Evolutionary conservation across 2,888 invertebrate species (phyloP).

Genomic region (Calameuta idolon): DNA sequence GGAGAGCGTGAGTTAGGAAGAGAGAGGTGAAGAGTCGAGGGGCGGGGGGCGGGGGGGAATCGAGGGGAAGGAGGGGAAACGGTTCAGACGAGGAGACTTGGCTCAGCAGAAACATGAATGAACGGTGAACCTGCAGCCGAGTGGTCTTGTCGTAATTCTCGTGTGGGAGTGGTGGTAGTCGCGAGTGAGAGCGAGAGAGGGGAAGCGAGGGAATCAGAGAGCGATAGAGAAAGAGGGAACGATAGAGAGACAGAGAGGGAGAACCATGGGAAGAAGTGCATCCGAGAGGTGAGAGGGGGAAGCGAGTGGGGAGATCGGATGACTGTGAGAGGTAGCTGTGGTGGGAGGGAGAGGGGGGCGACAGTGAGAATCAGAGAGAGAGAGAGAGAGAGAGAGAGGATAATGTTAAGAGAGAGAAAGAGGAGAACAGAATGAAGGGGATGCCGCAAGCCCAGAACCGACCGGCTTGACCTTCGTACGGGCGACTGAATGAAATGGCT

Average conservation of each 20-base stretch:
- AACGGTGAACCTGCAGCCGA: conserved; percentile 50
- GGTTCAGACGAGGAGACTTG: conserved; percentile 23
- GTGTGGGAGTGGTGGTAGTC: conserved; percentile 21
- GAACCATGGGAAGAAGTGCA: conserved; percentile 22
- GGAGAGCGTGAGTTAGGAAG: not conserved
- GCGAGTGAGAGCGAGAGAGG: conserved; percentile 15
- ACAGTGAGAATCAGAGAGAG: conserved; percentile 27
- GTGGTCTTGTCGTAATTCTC: conserved; percentile 17
- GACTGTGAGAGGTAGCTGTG: not conserved
- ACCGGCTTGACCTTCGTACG: conserved; percentile 64
- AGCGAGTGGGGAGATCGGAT: not conserved
- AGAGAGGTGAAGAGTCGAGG: too few species aligned
- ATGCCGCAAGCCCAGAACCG: conserved; percentile 33
- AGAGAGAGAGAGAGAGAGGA: conserved; percentile 22
- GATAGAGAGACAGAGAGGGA: conserved; percentile 20
- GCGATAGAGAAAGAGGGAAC: conserved; percentile 17
- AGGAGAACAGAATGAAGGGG: conserved; percentile 26
- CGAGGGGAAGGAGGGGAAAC: conserved; percentile 17
- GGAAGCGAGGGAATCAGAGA: conserved; percentile 19
- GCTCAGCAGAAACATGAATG: conserved; percentile 51
- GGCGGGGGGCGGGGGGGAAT: too few species aligned
- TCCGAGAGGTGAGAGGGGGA: conserved; percentile 15
- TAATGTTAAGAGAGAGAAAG: conserved; percentile 25
- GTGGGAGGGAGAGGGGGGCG: not conserved
- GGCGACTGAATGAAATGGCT: conserved; percentile 61